phyloP scores from a whole-genome alignment of 2,888 invertebrate genomes.

The Trichogramma evanescens region DNA sequence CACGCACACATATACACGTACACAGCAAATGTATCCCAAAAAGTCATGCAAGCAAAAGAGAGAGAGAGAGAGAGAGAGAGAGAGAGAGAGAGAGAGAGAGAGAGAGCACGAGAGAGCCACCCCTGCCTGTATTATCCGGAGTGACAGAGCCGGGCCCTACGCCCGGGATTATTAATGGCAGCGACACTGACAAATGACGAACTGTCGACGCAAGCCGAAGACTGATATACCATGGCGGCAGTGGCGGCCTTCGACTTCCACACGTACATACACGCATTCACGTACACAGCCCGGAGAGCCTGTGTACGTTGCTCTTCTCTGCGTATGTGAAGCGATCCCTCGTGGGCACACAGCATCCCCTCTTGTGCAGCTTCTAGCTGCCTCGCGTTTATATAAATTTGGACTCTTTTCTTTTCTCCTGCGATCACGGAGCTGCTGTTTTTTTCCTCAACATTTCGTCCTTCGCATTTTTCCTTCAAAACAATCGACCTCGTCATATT shows the following conservation, averaged over 20 bases:
- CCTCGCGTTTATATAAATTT: too few relatives aligned
- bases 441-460: too few relatives aligned
- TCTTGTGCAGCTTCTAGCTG: too few relatives aligned
- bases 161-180: conserved; percentile 46
- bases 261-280: too few relatives aligned
- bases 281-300: too few relatives aligned
- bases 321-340: too few relatives aligned
- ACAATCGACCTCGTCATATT: too few relatives aligned
- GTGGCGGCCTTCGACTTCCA: conserved; percentile 23
- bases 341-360: too few relatives aligned
- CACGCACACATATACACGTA: conserved; percentile 16
- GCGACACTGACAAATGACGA: conserved; percentile 49
- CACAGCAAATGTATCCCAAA: conserved; percentile 36
- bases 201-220: conserved; percentile 48
- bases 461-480: too few relatives aligned
- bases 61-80: conserved; percentile 25
- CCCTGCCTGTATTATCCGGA: conserved; percentile 46
- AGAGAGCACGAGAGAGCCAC: conserved; percentile 28
- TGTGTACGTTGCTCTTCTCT: too few relatives aligned
- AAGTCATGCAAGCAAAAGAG: conserved; percentile 43
- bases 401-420: too few relatives aligned
- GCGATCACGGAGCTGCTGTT: too few relatives aligned
- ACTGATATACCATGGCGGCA: conserved; percentile 47
- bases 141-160: conserved; percentile 41
- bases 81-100: conserved; percentile 32